Evolutionary conservation across 2,113 vertebrate species (phyloP).

Genomic region (Tiliqua scincoides): DNA sequence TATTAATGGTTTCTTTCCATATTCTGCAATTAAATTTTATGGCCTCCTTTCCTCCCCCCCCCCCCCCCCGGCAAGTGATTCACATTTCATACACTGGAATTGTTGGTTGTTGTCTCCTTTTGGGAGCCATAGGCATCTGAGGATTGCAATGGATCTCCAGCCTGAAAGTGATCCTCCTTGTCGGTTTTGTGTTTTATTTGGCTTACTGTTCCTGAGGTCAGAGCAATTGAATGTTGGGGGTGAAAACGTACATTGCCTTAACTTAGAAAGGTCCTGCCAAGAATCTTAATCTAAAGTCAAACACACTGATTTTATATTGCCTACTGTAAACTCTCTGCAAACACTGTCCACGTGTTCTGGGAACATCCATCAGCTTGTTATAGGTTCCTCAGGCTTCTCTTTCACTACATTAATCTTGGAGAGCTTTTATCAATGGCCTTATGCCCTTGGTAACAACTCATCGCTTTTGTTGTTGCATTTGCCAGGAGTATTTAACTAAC

Average conservation of each 20-base stretch:
- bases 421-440: background rate
- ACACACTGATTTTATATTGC: background rate
- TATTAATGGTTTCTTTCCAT: background rate
- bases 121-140: background rate
- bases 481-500: background rate
- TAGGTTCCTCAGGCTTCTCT: background rate
- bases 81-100: background rate
- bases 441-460: background rate
- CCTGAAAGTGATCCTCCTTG: background rate
- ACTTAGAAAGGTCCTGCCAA: background rate
- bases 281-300: slow-evolving; percentile 10
- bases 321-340: background rate
- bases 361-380: background rate
- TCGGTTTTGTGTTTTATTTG: background rate
- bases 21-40: background rate
- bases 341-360: background rate
- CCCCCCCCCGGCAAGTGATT: background rate
- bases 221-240: background rate
- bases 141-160: background rate
- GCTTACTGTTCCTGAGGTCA: background rate
- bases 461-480: background rate
- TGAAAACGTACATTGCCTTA: background rate
- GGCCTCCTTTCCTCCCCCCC: too few species aligned
- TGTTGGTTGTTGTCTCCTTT: background rate
- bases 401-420: background rate